Conservation (phyloP, 1,140 invertebrate species). For the Pteromalus puparum region DNA sequence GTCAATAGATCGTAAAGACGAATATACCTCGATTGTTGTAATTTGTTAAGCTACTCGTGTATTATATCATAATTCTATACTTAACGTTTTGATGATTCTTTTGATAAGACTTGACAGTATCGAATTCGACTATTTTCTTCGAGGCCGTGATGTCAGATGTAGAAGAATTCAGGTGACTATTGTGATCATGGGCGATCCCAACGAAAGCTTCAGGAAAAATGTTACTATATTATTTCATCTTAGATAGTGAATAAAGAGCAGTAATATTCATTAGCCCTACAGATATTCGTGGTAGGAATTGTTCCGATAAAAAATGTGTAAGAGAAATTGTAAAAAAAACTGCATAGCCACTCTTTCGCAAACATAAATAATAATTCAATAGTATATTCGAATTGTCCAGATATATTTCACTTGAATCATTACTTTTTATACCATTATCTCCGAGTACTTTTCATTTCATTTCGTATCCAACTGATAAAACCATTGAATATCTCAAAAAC, state of each 20-base stretch:
- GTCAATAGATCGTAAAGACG: neutral
- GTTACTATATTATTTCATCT: neutral
- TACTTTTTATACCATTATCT: neutral
- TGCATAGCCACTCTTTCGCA: neutral
- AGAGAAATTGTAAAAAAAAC: neutral
- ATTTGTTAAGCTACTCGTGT: neutral
- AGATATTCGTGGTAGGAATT: slow-evolving; percentile 22
- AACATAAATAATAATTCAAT: too few relatives aligned
- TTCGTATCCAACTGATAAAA: neutral
- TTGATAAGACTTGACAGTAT: neutral
- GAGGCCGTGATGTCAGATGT: neutral
- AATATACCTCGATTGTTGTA: neutral
- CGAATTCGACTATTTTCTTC: slow-evolving; percentile 10
- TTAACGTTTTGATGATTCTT: neutral
- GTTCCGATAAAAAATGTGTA: neutral
- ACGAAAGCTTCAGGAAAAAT: slow-evolving; percentile 35
- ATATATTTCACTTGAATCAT: too few relatives aligned
- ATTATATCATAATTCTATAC: neutral
- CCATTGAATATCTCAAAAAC: too few relatives aligned
- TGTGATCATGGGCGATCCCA: slow-evolving; percentile 39
- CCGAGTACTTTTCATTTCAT: neutral
- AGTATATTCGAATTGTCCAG: too few relatives aligned
- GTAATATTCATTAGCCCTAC: slow-evolving; percentile 7
- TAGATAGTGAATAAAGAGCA: slow-evolving; percentile 14
- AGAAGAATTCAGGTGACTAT: slow-evolving; percentile 9